These are phyloP conservation scores for Beaufortia kweichowensis DNA, from an alignment of 2,113 vertebrate species.

Conservation along the genomic window DNA sequence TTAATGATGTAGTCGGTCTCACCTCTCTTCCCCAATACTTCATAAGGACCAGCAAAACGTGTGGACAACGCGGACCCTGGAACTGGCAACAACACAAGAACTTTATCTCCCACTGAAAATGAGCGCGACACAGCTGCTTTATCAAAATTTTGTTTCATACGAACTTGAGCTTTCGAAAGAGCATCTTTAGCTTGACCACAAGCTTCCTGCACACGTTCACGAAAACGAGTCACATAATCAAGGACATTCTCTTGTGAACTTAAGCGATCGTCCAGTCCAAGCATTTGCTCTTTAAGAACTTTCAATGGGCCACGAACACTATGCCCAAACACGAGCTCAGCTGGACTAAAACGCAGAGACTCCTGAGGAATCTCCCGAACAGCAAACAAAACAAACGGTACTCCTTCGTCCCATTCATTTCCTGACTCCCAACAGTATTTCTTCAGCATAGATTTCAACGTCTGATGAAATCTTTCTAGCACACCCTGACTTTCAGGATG, in stretches of 20 bases:
- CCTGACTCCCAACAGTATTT: not conserved
- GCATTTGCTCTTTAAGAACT: not conserved
- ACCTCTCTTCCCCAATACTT: not conserved
- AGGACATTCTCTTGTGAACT: not conserved
- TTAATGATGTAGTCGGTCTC: conserved; percentile 5
- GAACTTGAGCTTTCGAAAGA: not conserved
- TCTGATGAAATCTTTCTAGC: not conserved
- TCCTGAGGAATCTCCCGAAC: not conserved
- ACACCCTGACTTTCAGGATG: not conserved
- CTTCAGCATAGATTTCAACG: not conserved
- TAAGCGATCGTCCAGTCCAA: not conserved
- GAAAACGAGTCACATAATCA: not conserved
- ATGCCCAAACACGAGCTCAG: not conserved
- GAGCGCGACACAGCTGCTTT: not conserved
- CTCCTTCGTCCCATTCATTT: not conserved
- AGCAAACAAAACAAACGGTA: not conserved
- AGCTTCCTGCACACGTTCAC: not conserved
- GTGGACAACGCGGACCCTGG: not conserved
- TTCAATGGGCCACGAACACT: not conserved
- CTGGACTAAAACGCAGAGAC: not conserved
- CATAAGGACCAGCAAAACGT: not conserved
- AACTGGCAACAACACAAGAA: not conserved
- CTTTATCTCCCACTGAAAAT: not conserved
- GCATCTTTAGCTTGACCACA: not conserved
- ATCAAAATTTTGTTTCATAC: not conserved